A percentile compares a stretch with the other conserved stretches of the same genome.
Conservation (phyloP, 2,797 vertebrate genomes). For the Enteromius unitaeniatus region DNA sequence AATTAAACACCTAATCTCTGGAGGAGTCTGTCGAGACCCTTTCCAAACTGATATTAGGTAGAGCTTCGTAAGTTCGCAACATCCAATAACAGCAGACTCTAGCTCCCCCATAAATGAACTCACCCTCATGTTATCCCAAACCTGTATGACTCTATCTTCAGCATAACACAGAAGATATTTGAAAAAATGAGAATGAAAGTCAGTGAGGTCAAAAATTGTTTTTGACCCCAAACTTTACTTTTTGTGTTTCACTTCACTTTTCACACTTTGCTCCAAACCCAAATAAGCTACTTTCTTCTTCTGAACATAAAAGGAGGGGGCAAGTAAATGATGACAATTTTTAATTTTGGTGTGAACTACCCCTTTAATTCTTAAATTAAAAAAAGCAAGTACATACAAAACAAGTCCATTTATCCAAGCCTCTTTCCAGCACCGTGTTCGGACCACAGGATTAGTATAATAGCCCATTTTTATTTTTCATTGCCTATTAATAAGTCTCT, state of each 20-base stretch:
- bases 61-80: not conserved
- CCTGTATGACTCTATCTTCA: not conserved
- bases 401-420: constrained; percentile 26
- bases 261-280: not conserved
- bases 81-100: constrained; percentile 17
- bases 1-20: constrained; percentile 53
- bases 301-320: not conserved
- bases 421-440: constrained; percentile 23
- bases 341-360: not conserved
- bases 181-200: not conserved
- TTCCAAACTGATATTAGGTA: constrained; percentile 38
- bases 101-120: not conserved
- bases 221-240: not conserved
- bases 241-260: not conserved
- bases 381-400: not conserved
- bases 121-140: not conserved
- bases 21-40: constrained; percentile 32
- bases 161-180: not conserved
- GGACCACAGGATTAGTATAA: constrained; percentile 27
- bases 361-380: not conserved
- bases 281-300: not conserved
- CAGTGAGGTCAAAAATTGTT: not conserved
- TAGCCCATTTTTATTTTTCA: constrained; percentile 51
- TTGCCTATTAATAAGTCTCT: constrained; percentile 47
- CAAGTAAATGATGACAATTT: not conserved